Base-by-base conservation (phyloP, 2,888 invertebrate species). In the Neria commutata region DNA sequence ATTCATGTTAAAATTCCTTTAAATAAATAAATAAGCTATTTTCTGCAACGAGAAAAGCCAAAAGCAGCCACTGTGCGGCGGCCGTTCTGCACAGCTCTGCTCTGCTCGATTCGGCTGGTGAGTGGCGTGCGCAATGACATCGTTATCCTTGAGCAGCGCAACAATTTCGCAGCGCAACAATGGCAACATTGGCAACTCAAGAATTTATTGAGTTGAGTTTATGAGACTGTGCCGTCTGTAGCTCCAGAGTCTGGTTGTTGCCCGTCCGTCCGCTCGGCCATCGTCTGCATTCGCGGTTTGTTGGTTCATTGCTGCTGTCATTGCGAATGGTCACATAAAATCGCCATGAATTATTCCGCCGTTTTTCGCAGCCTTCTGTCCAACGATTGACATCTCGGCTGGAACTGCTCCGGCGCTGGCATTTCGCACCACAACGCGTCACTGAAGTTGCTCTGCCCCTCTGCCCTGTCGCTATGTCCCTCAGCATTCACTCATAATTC, bases 101-200 rank as follows among this genome's bases (percentile, higher is more conserved):
- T n/a, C n/a, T n/a, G n/a, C n/a, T n/a, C n/a, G n/a, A n/a, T n/a
- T n/a, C n/a, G n/a, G n/a, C n/a, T n/a, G n/a, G n/a, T n/a, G n/a
- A n/a, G n/a, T n/a, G n/a, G n/a, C n/a, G n/a, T n/a, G n/a, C n/a
- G 17, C 21, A 42, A 19, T 42, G 42, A 19, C 42, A 42, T 19
- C 21, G 42, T 42, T 42, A 21, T 42, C 42, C 42, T 42, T 42
- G 42, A 42, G 19, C 21, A 37, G 42, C 42, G 42, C 42, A 42
- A 42, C 42, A 42, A 42, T 42, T 42, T 42, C 42, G 42, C 21
- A 21, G 17, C 19, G 21, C 21, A 42, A 42, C 42, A 42, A 42
- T 42, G 42, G 19, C 42, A 42, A 21, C 42, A 42, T 42, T 42
- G 42, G 42, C 42, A 42, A 21, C 21, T 21, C 21, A 42, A 42